phyloP scores from a whole-genome alignment of 92 coral and sea anemone species.

The Zoanthus gigantus region DNA sequence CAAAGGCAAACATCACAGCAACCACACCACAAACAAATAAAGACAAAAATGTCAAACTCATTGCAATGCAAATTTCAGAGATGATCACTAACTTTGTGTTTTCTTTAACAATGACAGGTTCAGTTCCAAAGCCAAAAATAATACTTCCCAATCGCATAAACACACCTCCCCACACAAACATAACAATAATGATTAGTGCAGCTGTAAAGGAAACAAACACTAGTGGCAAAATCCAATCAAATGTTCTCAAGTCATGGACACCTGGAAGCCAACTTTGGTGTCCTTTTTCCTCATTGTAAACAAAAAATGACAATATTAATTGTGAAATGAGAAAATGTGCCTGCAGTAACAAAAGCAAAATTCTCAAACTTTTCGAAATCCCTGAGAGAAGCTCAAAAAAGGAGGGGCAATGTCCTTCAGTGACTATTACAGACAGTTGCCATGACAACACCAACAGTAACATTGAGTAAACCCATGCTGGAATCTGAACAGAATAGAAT shows the following conservation, averaged over 20 bases:
- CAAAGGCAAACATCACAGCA: slow-evolving; percentile 68
- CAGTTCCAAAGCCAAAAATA: slow-evolving; percentile 62
- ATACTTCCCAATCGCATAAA: slow-evolving; percentile 66
- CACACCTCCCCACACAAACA: slow-evolving; percentile 84
- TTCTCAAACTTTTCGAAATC: slow-evolving; percentile 71
- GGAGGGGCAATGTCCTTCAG: slow-evolving; percentile 69
- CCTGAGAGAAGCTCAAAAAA: slow-evolving; percentile 78
- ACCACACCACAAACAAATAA: slow-evolving; percentile 76
- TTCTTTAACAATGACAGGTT: slow-evolving; percentile 35
- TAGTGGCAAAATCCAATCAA: slow-evolving; percentile 84
- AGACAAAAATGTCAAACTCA: slow-evolving; percentile 52
- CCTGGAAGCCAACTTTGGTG: slow-evolving; percentile 89
- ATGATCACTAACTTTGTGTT: slow-evolving; percentile 35
- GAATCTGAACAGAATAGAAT: slow-evolving; percentile 82
- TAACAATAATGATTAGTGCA: slow-evolving; percentile 58
- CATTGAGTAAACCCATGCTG: slow-evolving; percentile 83
- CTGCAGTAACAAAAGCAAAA: slow-evolving; percentile 78
- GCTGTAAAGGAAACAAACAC: slow-evolving; percentile 74
- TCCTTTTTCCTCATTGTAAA: slow-evolving; percentile 69
- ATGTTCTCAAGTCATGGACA: slow-evolving; percentile 79
- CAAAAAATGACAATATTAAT: slow-evolving; percentile 76
- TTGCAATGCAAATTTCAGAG: slow-evolving; percentile 57
- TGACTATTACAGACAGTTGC: slow-evolving; percentile 81
- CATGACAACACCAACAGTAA: slow-evolving; percentile 81
- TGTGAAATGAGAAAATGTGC: slow-evolving; percentile 86